Base-by-base conservation (phyloP, 2,888 invertebrate genomes). In the Periphyllus acericola region DNA sequence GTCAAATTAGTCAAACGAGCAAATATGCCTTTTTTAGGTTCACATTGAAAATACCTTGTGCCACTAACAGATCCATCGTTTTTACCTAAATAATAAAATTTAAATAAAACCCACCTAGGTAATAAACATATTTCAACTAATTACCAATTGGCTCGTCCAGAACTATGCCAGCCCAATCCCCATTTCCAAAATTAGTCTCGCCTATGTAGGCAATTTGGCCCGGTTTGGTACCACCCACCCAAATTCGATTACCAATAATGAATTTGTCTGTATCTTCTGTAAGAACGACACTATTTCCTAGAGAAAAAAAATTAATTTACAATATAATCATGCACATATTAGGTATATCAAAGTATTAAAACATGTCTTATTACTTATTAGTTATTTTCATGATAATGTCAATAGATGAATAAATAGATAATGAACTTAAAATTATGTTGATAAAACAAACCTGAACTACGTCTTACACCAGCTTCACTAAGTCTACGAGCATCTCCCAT, bases 141-240 rank as follows among this genome's bases (percentile, higher is more conserved):
- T 66, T 93, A 96, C 99, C 99, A 91, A 97, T 95, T 72, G 98
- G 95, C 90, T 98, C 97, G 92, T 99, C 99, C 90, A 99, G 94
- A 89, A 98, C 99, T 89, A 99, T 95, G 83, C 99, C 99, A 81
- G 98, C 99, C 99, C 99, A 99, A 90, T 99, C 97, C 89, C 99
- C 99, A 34, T 98, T 97, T 29, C 98, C 99, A 93, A 99, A 99
- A 92, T 98, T 97, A 83, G 98, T 98, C 91, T 97, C 97, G 55
- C 99, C 98, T 88, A 98, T 95, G 92, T 96, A 99, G 72, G 98
- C 97, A 90, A 99, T 96, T 91, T 95, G 95, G 66, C 98, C 99
- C 3, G 97, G 95, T 91, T 98, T 98, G 84, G 95, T 94, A 88
- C 97, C 97, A 90, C 97, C 96, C 89, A 98, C 98, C 96, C 96